Base-by-base conservation (phyloP, 2,797 vertebrate genomes). In the Rhinoraja longicauda region DNA sequence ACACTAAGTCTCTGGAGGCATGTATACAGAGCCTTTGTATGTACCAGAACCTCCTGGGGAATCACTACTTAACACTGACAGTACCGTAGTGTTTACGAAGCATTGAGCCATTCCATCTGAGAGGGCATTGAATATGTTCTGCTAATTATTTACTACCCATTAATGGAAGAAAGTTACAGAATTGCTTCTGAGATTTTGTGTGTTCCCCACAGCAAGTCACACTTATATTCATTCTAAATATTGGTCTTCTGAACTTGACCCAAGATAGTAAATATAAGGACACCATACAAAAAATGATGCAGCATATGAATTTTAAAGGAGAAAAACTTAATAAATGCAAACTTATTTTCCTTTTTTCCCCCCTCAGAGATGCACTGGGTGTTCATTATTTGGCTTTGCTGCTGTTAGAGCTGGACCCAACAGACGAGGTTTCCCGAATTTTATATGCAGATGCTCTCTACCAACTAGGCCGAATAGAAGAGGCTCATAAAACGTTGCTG, bases 391-490 rank as follows among this genome's bases (percentile, higher is more conserved):
- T 99, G 94, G 97, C 98, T 82, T 93, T 92, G 10, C 95, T 99
- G 75, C 95, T 99, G 93, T 96, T 96, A 94, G 98, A 98, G 94
- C 96, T 99, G 94, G 98, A 98, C 77, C 12, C 96, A 0, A 94
- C 95, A 0, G 95, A 96, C 0, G 97, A 98, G 93, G 94, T 94
- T 0, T 96, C 98, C 0, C 95, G 90, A 94, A 95, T 99, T 94
- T 96, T 99, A 79, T 97, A 95, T 15, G 98, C 98, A 0, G 98
- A 99, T 2, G 97, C 98, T n/a, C 95, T 99, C 93, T 99, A 99
- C 95, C 96, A 96, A 94, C 96, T 98, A 93, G 97, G 96, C 21
- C 95, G 95, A 8, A 95, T 96, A 91, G 98, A 98, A 2, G 98
- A 98, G 24, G 97, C 98, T 92, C 98, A 98, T 94, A 96, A 96